phyloP scores from a whole-genome alignment of 2,888 invertebrate species.

The Troides oblongomaculatus region DNA sequence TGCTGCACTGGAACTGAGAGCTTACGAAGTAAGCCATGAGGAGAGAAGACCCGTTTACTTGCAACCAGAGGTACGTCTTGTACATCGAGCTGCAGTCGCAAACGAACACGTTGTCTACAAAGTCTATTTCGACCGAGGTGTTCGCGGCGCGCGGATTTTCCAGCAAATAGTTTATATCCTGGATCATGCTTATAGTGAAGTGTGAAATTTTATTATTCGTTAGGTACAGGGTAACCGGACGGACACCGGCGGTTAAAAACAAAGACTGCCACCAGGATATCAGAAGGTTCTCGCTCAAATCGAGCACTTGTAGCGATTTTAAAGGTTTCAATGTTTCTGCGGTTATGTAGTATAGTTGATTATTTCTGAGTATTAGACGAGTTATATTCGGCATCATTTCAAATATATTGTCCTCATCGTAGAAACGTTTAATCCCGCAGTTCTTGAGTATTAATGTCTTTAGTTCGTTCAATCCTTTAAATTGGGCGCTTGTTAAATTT shows the following conservation, averaged over 20 bases:
- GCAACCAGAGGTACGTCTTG: constrained; percentile 64
- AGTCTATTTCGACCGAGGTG: constrained; percentile 56
- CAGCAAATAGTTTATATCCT: constrained; percentile 73
- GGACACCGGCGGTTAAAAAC: constrained; percentile 67
- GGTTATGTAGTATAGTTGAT: constrained; percentile 67
- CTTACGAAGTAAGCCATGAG: constrained; percentile 57
- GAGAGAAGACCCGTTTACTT: constrained; percentile 55
- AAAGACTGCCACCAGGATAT: constrained; percentile 76
- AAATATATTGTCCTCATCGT: constrained; percentile 72
- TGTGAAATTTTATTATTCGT: constrained; percentile 78
- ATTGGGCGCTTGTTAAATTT: constrained; percentile 62
- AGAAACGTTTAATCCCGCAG: constrained; percentile 69
- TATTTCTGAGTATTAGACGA: constrained; percentile 72
- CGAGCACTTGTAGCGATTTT: constrained; percentile 63
- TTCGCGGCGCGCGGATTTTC: constrained; percentile 47
- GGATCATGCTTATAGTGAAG: constrained; percentile 78
- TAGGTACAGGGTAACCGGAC: constrained; percentile 61
- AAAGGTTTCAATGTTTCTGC: constrained; percentile 67
- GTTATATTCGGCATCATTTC: constrained; percentile 71
- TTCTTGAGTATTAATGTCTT: constrained; percentile 72
- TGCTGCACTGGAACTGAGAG: constrained; percentile 66
- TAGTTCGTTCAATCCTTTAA: constrained; percentile 72
- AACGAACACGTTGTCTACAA: constrained; percentile 76
- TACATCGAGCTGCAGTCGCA: constrained; percentile 77
- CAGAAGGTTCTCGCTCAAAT: constrained; percentile 75